phyloP scores from a whole-genome alignment of 2,113 vertebrate species.

The Corynorhinus townsendii region DNA sequence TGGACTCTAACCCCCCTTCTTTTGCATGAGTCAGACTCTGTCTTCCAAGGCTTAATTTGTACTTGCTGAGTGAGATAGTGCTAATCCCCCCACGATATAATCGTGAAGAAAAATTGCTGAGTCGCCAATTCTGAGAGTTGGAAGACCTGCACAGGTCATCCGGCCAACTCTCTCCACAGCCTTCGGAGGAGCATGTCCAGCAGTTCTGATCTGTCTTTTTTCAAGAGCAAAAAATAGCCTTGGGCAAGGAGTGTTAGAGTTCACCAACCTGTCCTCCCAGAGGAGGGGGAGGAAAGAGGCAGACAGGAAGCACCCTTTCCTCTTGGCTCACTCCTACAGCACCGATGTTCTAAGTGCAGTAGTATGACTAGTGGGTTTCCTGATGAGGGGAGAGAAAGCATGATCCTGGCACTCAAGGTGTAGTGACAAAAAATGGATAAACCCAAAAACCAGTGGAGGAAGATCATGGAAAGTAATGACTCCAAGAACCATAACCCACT shows the following conservation, averaged over 20 bases:
- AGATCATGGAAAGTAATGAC: background rate
- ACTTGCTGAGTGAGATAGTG: conserved; percentile 20
- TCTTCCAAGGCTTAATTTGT: conserved; percentile 2
- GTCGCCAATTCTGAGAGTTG: background rate
- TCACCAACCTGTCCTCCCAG: background rate
- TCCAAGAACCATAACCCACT: background rate
- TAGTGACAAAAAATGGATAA: background rate
- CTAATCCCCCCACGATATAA: background rate
- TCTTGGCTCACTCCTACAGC: background rate
- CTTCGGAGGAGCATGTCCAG: background rate
- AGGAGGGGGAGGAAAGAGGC: background rate
- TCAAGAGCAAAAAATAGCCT: background rate
- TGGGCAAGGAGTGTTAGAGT: background rate
- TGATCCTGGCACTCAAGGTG: background rate
- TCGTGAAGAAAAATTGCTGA: background rate
- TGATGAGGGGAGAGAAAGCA: background rate
- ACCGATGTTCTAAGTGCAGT: background rate
- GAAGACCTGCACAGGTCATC: background rate
- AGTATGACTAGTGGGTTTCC: background rate
- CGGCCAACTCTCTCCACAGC: background rate
- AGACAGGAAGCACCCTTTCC: background rate
- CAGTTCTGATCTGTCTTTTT: background rate
- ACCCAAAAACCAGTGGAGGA: background rate
- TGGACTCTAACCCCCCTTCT: background rate
- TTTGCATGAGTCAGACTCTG: conserved; percentile 7